These are phyloP conservation scores for Neoascia interrupta DNA, from an alignment of 2,888 invertebrate species.

Conservation along the genomic window DNA sequence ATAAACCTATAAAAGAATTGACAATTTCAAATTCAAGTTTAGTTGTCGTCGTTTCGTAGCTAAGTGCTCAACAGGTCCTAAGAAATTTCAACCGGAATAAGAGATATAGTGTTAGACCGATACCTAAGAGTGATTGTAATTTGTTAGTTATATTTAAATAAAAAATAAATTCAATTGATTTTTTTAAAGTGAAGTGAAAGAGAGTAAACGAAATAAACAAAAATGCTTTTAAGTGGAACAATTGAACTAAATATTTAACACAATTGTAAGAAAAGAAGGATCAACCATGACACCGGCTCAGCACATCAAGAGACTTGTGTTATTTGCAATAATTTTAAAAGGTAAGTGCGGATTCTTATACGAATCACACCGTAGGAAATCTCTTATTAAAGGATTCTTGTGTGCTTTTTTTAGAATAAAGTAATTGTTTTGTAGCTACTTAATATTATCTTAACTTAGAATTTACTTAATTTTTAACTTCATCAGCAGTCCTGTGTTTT, in stretches of 20 bases:
- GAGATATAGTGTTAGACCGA: no score
- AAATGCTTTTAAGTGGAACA: constrained; percentile 54
- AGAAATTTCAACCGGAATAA: not conserved
- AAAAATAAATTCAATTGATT: not conserved
- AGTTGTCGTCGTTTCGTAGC: constrained; percentile 61
- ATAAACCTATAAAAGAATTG: constrained; percentile 69
- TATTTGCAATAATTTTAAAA: constrained; percentile 45
- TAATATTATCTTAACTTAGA: no score
- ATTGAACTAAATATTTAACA: constrained; percentile 51
- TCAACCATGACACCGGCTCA: constrained; percentile 37
- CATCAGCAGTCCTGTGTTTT: no score
- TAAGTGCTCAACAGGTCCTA: constrained; percentile 63
- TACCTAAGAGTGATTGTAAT: not conserved
- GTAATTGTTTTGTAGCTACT: no score
- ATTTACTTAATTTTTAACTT: no score
- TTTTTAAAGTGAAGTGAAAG: constrained; percentile 9
- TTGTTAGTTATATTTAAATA: not conserved
- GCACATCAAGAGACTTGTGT: constrained; percentile 54
- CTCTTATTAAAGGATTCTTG: no score
- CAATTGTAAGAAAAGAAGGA: constrained; percentile 14
- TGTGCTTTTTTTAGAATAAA: no score
- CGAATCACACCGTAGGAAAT: no score
- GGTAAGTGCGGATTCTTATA: no score
- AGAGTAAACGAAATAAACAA: constrained; percentile 1
- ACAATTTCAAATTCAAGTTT: constrained; percentile 65